Evolutionary conservation across 1,140 invertebrate species (phyloP).

Genomic region (Acromyrmex charruanus): DNA sequence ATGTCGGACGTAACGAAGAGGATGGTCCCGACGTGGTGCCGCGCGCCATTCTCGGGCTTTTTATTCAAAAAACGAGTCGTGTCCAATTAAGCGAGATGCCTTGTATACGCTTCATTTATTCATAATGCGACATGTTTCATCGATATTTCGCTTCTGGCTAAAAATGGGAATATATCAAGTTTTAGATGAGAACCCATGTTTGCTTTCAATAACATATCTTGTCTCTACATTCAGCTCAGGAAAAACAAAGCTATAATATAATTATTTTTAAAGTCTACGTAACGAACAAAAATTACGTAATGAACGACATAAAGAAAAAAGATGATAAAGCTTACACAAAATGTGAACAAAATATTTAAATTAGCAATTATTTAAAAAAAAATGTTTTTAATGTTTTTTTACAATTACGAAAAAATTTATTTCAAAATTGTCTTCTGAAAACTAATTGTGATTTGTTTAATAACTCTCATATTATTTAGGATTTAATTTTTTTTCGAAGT

Average conservation of each 20-base stretch:
- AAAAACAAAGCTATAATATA: not conserved
- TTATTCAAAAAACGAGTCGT: slow-evolving; percentile 44
- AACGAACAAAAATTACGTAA: not conserved
- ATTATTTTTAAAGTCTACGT: not conserved
- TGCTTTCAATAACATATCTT: not conserved
- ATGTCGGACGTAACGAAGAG: slow-evolving; percentile 54
- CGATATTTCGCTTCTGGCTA: slow-evolving; percentile 47
- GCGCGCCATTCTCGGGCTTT: slow-evolving; percentile 41
- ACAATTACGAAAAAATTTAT: not conserved
- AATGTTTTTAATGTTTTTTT: not conserved
- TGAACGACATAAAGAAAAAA: not conserved
- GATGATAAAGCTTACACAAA: not conserved
- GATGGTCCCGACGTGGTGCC: slow-evolving; percentile 15
- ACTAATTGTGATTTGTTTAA: not conserved
- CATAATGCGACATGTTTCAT: slow-evolving; percentile 52
- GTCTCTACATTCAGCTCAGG: not conserved
- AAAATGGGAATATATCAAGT: not conserved
- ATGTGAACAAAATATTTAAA: not conserved
- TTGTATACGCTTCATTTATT: slow-evolving; percentile 28
- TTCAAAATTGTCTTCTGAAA: not conserved
- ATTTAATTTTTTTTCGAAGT: not conserved
- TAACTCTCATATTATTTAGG: not conserved
- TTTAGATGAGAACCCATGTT: not conserved
- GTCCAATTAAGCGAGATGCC: slow-evolving; percentile 51
- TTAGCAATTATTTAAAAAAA: not conserved